Percentiles rank a stretch among this genome's conserved stretches.
phyloP scores from a whole-genome alignment of 2,113 vertebrate genomes.

The Mobula hypostoma region DNA sequence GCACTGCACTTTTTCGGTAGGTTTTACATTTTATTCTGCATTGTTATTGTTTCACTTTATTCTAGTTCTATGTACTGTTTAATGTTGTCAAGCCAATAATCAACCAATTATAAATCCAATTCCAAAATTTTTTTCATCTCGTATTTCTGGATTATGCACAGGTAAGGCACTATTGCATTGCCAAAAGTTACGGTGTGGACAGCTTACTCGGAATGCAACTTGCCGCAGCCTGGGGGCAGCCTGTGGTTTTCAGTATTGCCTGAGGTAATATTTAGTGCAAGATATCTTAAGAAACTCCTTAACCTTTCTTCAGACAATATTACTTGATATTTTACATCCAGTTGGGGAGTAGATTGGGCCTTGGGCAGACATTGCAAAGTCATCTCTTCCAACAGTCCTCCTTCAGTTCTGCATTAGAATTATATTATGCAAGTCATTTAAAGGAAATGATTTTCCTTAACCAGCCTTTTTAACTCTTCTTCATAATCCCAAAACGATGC shows the following conservation, averaged over 20 bases:
- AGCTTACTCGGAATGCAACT: neutral
- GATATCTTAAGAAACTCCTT: neutral
- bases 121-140: too few relatives aligned
- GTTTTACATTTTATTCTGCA: too few relatives aligned
- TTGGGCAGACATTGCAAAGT: neutral
- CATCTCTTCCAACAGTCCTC: neutral
- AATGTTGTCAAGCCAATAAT: too few relatives aligned
- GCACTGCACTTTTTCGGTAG: too few relatives aligned
- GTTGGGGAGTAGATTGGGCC: neutral
- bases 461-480: neutral
- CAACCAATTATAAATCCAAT: too few relatives aligned
- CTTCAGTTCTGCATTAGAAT: neutral
- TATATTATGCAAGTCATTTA: neutral
- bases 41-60: too few relatives aligned
- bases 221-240: too few relatives aligned
- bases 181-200: too few relatives aligned
- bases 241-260: neutral
- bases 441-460: neutral
- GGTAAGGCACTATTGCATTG: too few relatives aligned
- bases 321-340: neutral
- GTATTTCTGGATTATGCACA: too few relatives aligned
- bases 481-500: neutral
- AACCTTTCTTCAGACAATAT: neutral
- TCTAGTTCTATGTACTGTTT: too few relatives aligned
- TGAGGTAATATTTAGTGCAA: neutral